A percentile compares a stretch with the other conserved stretches of the same genome.
These are phyloP conservation scores for Oxyscelio sp. DNA, from an alignment of 2,888 invertebrate genomes.

Conservation along the genomic window DNA sequence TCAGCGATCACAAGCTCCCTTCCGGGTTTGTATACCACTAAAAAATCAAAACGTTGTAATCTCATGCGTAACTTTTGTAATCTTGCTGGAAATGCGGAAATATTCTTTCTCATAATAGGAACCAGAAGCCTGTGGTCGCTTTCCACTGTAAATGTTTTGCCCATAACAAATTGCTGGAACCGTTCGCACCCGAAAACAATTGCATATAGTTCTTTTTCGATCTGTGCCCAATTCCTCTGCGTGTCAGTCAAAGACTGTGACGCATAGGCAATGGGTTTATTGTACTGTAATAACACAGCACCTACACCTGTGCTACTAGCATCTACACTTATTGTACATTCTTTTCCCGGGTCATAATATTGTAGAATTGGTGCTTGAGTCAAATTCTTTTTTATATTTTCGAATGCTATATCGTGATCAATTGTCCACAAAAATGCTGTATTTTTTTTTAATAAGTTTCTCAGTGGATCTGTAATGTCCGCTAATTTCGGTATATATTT, in stretches of 20 bases:
- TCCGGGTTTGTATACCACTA: slow-evolving; percentile 70
- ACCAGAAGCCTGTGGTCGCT: slow-evolving; percentile 81
- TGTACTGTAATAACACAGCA: slow-evolving; percentile 71
- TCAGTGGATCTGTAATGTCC: slow-evolving; percentile 17
- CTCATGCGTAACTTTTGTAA: too few species aligned
- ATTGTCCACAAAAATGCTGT: too few species aligned
- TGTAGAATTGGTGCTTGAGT: slow-evolving; percentile 68
- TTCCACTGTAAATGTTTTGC: slow-evolving; percentile 75
- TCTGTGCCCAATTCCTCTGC: slow-evolving; percentile 69
- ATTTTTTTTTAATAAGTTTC: slow-evolving; percentile 10
- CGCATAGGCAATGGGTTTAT: slow-evolving; percentile 73
- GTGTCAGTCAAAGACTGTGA: slow-evolving; percentile 69
- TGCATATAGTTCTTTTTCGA: slow-evolving; percentile 71
- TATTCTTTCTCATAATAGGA: slow-evolving; percentile 77
- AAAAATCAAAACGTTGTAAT: slow-evolving; percentile 65
- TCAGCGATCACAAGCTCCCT: slow-evolving; percentile 74
- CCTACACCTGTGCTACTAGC: slow-evolving; percentile 73
- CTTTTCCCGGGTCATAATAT: slow-evolving; percentile 67
- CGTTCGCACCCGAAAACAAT: slow-evolving; percentile 71
- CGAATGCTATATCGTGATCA: too few species aligned
- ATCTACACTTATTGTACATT: slow-evolving; percentile 72
- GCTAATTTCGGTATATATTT: slow-evolving; percentile 67
- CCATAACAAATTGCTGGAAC: slow-evolving; percentile 74
- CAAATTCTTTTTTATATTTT: too few species aligned
- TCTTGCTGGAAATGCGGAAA: too few species aligned